Percentiles rank a stretch among this genome's conserved stretches.
Conservation (phyloP, 2,797 vertebrate species). For the Nothura maculosa region DNA sequence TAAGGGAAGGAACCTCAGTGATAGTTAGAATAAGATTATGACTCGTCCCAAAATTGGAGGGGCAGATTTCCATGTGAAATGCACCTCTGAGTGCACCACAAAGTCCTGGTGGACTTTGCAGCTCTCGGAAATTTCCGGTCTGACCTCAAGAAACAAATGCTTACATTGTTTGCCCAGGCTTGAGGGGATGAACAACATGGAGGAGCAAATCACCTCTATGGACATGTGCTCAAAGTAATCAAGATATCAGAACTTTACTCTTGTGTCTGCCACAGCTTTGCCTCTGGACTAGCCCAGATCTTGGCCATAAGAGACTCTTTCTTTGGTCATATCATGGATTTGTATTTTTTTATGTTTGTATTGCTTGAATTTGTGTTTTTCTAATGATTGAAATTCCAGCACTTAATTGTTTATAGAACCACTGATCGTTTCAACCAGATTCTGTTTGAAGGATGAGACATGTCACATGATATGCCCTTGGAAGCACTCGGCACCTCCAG, state of each 20-base stretch:
- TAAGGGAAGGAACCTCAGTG: not conserved
- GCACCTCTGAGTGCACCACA: not conserved
- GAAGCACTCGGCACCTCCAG: not conserved
- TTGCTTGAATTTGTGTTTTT: not conserved
- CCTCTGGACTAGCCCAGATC: not conserved
- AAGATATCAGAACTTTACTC: not conserved
- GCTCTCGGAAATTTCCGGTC: not conserved
- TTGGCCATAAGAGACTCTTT: not conserved
- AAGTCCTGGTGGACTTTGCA: not conserved
- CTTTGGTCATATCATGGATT: not conserved
- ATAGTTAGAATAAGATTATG: not conserved
- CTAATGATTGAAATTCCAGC: not conserved
- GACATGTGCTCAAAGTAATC: not conserved
- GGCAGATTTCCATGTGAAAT: not conserved
- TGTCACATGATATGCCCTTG: not conserved
- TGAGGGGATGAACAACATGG: not conserved
- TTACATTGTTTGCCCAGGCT: not conserved
- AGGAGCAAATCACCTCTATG: rapidly evolving
- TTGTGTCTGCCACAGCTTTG: not conserved
- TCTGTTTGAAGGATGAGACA: not conserved
- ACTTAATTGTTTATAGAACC: rapidly evolving
- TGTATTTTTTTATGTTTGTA: not conserved
- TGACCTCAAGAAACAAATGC: not conserved
- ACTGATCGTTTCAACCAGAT: not conserved
- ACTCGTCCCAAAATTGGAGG: not conserved